Evolutionary conservation across 1,140 invertebrate species (phyloP), one percentile per base, ranked within the genome.

Genomic region (Bombus polaris): DNA sequence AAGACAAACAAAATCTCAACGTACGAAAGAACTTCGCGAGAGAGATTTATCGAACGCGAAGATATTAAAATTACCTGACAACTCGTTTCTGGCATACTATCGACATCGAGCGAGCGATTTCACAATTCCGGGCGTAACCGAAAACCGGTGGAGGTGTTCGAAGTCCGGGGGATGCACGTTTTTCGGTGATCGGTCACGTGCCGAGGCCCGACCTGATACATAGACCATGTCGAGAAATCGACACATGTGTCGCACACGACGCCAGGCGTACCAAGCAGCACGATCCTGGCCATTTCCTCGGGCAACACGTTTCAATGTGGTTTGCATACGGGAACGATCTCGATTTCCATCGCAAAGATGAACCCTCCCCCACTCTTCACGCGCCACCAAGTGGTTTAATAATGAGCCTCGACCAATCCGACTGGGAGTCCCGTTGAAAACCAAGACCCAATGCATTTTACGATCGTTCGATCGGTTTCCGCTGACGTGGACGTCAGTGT

Each of bases 251-350:
- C 42, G 44, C 39, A 37, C 66, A 39, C 74, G 42, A 66, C 44
- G 72, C 32, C 2, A 44, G 42, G 59, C 81, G 72, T 76, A 83
- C 59, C 72, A 83, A 76, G 53, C 72, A 76, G 81, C 59, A 32
- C 59, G 13, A 32, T 35, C 81, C n/a, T 83, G 25, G 44, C 44
- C 44, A 68, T 83, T 83, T 77, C 81, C 62, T 47, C 75, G 42
- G 65, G 74, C 44, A 83, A 78, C 82, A 77, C 74, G 82, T 71
- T 44, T 59, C 75, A 71, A 84, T 76, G 76, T 39, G 75, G 76
- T 79, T 79, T 84, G 82, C 82, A 84, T 84, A 84, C 82, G 75
- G 82, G 65, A 84, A 84, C 82, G 75, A 71, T 79, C 75, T 80
- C 83, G 83, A 84, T 84, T 80, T 79, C 53, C 83, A 79, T 80